These are phyloP conservation scores for Batillaria attramentaria DNA, from an alignment of 1,140 invertebrate species.

Conservation along the genomic window DNA sequence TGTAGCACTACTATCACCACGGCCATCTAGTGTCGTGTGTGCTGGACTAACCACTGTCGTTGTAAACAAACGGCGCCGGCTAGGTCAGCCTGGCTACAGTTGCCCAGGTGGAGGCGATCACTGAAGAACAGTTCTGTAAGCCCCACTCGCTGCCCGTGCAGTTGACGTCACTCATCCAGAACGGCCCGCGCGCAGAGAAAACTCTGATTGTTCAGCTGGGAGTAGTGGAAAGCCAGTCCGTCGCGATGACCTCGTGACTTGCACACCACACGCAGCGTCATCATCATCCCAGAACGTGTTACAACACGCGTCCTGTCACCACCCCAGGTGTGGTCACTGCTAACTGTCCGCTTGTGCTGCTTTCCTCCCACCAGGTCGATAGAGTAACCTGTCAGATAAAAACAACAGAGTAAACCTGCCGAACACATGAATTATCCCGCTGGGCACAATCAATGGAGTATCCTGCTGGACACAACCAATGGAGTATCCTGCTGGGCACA, in stretches of 20 bases:
- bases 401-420: not conserved
- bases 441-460: too few species aligned
- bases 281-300: conserved; percentile 58
- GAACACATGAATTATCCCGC: too few species aligned
- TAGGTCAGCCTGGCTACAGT: conserved; percentile 53
- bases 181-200: conserved; percentile 46
- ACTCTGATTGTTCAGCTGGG: conserved; percentile 23
- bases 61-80: conserved; percentile 62
- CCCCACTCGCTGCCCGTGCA: conserved; percentile 56
- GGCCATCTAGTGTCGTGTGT: not conserved
- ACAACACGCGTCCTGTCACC: conserved; percentile 54
- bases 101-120: conserved; percentile 48
- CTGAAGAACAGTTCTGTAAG: conserved; percentile 51
- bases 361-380: conserved; percentile 41
- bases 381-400: conserved; percentile 37
- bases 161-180: conserved; percentile 60
- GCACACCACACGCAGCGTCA: conserved; percentile 57
- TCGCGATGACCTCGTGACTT: conserved; percentile 37
- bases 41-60: conserved; percentile 52
- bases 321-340: conserved; percentile 50
- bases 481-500: too few species aligned
- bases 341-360: conserved; percentile 28
- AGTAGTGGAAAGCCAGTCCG: conserved; percentile 55
- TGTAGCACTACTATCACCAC: not conserved
- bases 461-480: too few species aligned